A percentile compares a stretch with the other conserved stretches of the same genome.
These are phyloP conservation scores for Gisinianus flammeolus DNA, from an alignment of 2,888 invertebrate species.

Conservation along the genomic window DNA sequence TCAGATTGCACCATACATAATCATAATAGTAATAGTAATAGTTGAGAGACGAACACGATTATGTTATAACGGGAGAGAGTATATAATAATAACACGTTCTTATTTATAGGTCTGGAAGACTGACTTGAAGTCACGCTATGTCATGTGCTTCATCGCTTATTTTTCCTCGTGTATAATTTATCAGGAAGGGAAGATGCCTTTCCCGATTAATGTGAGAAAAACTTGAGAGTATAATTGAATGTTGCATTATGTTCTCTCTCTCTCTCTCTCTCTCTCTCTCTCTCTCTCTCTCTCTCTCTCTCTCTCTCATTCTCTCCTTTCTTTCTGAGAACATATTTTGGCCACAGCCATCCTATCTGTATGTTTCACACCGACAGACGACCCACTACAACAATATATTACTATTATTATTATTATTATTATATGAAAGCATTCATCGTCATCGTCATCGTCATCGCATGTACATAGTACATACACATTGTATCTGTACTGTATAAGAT, in stretches of 20 bases:
- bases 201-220: conserved; percentile 28
- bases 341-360: neutral
- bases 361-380: too few relatives aligned
- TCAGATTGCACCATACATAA: too few relatives aligned
- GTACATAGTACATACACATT: too few relatives aligned
- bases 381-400: too few relatives aligned
- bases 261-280: too few relatives aligned
- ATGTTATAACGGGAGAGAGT: neutral
- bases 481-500: too few relatives aligned
- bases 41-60: too few relatives aligned
- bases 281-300: neutral
- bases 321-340: conserved; percentile 3
- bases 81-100: conserved; percentile 7
- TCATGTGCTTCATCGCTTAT: conserved; percentile 31
- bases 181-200: conserved; percentile 20
- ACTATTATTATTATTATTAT: too few relatives aligned
- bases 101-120: conserved; percentile 12
- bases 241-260: conserved; percentile 15
- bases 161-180: conserved; percentile 23
- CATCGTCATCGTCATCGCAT: neutral
- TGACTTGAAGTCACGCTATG: conserved; percentile 23
- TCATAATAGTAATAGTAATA: too few relatives aligned
- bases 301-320: neutral
- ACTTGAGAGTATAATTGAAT: conserved; percentile 24
- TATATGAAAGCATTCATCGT: neutral